Base-by-base conservation (phyloP, 2,797 vertebrate species). In the Intellagama lesueurii region DNA sequence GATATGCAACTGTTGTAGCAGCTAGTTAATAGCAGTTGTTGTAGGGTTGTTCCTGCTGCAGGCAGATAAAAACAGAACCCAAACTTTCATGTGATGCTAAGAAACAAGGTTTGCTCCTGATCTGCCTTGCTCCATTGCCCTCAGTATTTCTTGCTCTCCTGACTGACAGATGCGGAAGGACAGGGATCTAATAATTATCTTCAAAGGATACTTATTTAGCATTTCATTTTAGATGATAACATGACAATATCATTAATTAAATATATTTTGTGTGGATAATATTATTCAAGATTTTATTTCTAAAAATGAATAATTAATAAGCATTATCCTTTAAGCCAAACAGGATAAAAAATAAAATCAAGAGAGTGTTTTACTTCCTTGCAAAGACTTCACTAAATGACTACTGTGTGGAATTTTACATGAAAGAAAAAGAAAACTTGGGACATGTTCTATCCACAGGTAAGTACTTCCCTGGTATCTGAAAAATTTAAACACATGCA, bases 261-360 rank as follows among this genome's bases (percentile, higher is more conserved):
- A 96, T 93, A 84, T 92, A 92, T 95, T 94, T 91, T 93, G 95
- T 95, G 94, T 92, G 92, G 47, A 86, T 95, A 95, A 92, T 89
- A 88, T 94, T 93, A 96, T 93, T 95, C 94, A 94, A 96, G 91
- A 64, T 94, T 92, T 87, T 94, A 90, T 93, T 95, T 96, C 92
- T 90, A 94, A 90, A 76, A 92, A 32, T 91, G 90, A 94, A 87
- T 94, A 91, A 95, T 94, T 95, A 95, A 94, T 93, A 94, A 72
- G 91, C 94, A 93, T 94, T 92, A 89, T 94, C 92, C 93, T 94
- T 94, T 49, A 92, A 78, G 92, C 91, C 93, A 92, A 94, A 89
- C 52, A 90, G 52, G 19, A 76, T 17, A 64, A 64, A 64, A 40
- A 64, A 16, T 64, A 64, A 64, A 64, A 64, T 64, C 60, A 64